Conservation (phyloP, 2,888 invertebrate species). For the Tribolium freemani region DNA sequence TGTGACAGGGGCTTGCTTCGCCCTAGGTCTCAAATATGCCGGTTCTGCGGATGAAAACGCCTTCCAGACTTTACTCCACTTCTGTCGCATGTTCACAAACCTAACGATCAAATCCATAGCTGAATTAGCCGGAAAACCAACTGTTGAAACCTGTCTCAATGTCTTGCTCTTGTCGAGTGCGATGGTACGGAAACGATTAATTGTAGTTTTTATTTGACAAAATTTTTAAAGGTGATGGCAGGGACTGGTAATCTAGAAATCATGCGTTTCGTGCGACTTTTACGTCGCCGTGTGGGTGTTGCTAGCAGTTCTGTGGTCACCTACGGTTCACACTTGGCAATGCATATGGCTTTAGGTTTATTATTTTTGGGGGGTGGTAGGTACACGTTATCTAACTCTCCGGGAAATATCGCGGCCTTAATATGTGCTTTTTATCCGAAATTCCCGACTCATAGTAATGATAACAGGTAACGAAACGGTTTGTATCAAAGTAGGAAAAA, state of each 20-base stretch:
- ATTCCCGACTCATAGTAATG: conserved; percentile 95
- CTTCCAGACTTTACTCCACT: conserved; percentile 82
- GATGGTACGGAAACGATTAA: conserved; percentile 73
- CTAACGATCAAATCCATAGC: conserved; percentile 80
- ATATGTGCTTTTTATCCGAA: conserved; percentile 97
- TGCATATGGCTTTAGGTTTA: conserved; percentile 95
- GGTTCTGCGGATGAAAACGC: conserved; percentile 90
- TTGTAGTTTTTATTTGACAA: background rate
- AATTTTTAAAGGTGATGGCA: conserved; percentile 82
- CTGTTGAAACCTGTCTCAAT: conserved; percentile 90
- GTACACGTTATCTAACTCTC: conserved; percentile 85
- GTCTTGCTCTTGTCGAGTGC: conserved; percentile 85
- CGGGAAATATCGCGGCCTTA: conserved; percentile 89
- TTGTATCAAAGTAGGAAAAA: conserved; percentile 1
- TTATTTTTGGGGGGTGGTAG: conserved; percentile 95
- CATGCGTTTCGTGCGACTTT: conserved; percentile 86
- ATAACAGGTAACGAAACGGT: conserved; percentile 80
- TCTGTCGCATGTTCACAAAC: conserved; percentile 78
- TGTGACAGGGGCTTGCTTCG: conserved; percentile 94
- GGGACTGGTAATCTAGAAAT: conserved; percentile 92
- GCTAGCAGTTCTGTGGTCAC: conserved; percentile 79
- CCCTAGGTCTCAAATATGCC: conserved; percentile 93
- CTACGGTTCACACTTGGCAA: conserved; percentile 94
- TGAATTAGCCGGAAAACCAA: conserved; percentile 90
- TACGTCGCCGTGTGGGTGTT: conserved; percentile 85